phyloP scores from a whole-genome alignment of 1,140 invertebrate species.

The Trinorchestia longiramus region DNA sequence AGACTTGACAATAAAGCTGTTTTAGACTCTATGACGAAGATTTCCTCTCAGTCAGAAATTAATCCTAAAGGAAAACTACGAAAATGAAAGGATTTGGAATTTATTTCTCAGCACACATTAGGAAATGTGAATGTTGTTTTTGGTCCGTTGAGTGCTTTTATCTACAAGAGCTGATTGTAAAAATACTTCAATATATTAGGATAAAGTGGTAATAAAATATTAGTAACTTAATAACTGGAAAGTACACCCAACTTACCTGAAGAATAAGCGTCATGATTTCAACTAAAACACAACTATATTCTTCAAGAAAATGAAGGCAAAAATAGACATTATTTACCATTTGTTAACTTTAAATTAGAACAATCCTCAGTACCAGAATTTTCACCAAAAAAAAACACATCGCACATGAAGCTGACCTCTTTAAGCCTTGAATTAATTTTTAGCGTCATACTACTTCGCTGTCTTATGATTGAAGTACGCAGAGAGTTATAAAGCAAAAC shows the following conservation, averaged over 20 bases:
- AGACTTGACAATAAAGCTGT: too few species aligned
- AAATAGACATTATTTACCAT: not conserved
- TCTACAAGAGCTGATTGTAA: not conserved
- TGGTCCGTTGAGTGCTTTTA: too few species aligned
- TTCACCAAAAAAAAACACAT: not conserved
- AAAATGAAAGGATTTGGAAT: too few species aligned
- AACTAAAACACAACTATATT: not conserved
- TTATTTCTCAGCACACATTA: too few species aligned
- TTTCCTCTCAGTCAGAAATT: too few species aligned
- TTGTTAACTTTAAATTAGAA: not conserved
- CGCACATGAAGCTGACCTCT: not conserved
- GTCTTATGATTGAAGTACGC: too few species aligned
- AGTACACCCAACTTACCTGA: not conserved
- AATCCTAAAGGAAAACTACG: too few species aligned
- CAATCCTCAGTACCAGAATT: not conserved
- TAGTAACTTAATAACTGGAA: not conserved
- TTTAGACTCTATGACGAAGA: too few species aligned
- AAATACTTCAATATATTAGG: not conserved
- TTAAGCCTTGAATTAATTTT: too few species aligned
- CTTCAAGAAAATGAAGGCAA: not conserved
- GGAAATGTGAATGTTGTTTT: too few species aligned
- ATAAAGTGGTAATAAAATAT: not conserved
- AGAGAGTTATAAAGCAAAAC: too few species aligned
- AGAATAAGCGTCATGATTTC: not conserved
- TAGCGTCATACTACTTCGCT: too few species aligned